These are phyloP conservation scores for Campaea margaritaria DNA, from an alignment of 2,888 invertebrate species.

Conservation along the genomic window DNA sequence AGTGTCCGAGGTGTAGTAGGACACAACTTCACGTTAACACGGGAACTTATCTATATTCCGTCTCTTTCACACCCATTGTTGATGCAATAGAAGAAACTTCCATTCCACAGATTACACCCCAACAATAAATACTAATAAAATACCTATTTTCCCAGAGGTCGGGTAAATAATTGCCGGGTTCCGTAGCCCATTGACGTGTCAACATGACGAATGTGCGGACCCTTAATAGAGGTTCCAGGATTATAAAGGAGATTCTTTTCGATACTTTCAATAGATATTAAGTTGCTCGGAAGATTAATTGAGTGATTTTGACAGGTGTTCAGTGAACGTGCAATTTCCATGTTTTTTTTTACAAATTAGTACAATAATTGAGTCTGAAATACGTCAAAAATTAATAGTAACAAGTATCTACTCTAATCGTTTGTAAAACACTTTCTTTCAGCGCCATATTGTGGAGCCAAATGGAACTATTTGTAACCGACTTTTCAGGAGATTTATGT, in stretches of 20 bases:
- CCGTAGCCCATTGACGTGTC: conserved; percentile 60
- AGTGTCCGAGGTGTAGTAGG: too few species aligned
- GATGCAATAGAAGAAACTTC: too few species aligned
- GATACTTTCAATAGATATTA: conserved; percentile 28
- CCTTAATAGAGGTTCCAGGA: conserved; percentile 19
- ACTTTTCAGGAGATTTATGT: too few species aligned
- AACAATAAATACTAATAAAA: conserved; percentile 31
- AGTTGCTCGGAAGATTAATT: conserved; percentile 15
- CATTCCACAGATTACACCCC: neutral
- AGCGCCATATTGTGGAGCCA: too few species aligned
- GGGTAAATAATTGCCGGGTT: conserved; percentile 60
- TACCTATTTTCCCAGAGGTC: conserved; percentile 33
- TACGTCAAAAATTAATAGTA: too few species aligned
- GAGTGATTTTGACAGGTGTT: conserved; percentile 27
- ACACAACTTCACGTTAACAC: neutral
- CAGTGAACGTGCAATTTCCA: neutral
- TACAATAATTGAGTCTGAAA: too few species aligned
- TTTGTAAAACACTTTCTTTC: too few species aligned
- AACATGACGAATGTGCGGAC: conserved; percentile 60
- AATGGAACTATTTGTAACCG: too few species aligned
- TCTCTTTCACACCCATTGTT: too few species aligned
- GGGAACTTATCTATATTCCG: neutral
- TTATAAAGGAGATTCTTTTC: conserved; percentile 19
- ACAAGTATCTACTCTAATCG: too few species aligned
- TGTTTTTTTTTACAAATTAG: too few species aligned